Conservation (phyloP, 92 coral and sea anemone genomes). For the Porites cylindrica region DNA sequence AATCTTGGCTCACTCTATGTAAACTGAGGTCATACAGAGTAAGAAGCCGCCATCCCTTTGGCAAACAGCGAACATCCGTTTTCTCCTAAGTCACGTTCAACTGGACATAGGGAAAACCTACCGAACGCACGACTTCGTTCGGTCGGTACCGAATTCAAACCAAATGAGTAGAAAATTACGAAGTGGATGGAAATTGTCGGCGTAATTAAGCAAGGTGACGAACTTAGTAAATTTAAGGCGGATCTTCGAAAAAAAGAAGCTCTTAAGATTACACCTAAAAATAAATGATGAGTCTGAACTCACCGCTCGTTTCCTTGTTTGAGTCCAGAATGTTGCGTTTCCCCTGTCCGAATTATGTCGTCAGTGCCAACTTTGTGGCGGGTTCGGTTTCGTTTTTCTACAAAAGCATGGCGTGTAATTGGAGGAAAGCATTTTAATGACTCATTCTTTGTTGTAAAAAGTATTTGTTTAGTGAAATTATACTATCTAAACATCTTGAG, state of each 20-base stretch:
- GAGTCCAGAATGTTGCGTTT: background rate
- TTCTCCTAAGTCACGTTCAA: background rate
- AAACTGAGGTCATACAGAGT: slow-evolving; percentile 3
- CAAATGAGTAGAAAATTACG: too few species aligned
- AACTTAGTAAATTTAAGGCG: background rate
- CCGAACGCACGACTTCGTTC: background rate
- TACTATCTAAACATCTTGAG: slow-evolving; percentile 22
- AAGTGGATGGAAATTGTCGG: background rate
- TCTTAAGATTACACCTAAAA: background rate
- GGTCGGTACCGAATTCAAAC: too few species aligned
- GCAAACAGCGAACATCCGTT: background rate
- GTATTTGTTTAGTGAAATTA: slow-evolving; percentile 46
- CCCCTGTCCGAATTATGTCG: background rate
- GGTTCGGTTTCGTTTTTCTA: background rate
- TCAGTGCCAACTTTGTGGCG: background rate
- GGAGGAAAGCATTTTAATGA: slow-evolving; percentile 35
- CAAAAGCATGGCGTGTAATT: background rate
- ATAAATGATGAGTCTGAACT: slow-evolving; percentile 1
- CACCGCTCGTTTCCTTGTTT: background rate
- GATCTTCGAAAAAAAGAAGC: background rate
- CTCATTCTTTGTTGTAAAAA: slow-evolving; percentile 14
- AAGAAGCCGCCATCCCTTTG: background rate
- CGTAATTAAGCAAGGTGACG: background rate
- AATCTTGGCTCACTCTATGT: background rate
- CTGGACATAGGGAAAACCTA: background rate